These are phyloP conservation scores for Ochlodes sylvanus DNA, from an alignment of 2,888 invertebrate genomes.

Conservation along the genomic window DNA sequence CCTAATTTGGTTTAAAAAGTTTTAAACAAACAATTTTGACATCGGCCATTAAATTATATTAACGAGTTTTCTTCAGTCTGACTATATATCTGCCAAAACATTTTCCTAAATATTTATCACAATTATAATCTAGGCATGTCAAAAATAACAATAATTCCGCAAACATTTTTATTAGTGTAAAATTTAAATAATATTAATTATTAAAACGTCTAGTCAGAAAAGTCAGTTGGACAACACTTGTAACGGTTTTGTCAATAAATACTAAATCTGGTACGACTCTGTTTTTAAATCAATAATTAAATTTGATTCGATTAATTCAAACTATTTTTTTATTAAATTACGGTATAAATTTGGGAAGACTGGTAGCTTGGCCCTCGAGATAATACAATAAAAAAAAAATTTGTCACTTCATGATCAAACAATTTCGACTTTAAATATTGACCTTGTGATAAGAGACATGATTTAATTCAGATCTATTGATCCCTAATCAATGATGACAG, in stretches of 20 bases:
- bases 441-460: conserved; percentile 9
- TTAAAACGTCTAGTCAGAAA: not conserved
- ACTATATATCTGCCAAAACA: no score
- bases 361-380: conserved; percentile 32
- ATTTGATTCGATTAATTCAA: no score
- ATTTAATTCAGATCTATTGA: conserved; percentile 18
- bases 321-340: not conserved
- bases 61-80: not conserved
- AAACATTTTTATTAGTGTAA: no score
- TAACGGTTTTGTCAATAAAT: conserved; percentile 1
- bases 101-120: conserved; percentile 1
- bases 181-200: no score
- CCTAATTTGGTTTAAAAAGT: no score
- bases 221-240: not conserved
- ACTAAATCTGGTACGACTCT: conserved; percentile 23
- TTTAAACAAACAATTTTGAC: not conserved
- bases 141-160: not conserved
- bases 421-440: conserved; percentile 27
- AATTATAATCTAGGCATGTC: not conserved
- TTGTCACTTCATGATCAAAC: conserved; percentile 35
- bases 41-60: conserved; percentile 9
- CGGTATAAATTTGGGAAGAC: conserved; percentile 32
- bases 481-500: conserved; percentile 51
- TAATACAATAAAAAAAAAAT: conserved; percentile 27
- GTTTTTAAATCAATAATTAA: not conserved